phyloP scores from a whole-genome alignment of 2,888 invertebrate genomes.

The Plemyria rubiginata region DNA sequence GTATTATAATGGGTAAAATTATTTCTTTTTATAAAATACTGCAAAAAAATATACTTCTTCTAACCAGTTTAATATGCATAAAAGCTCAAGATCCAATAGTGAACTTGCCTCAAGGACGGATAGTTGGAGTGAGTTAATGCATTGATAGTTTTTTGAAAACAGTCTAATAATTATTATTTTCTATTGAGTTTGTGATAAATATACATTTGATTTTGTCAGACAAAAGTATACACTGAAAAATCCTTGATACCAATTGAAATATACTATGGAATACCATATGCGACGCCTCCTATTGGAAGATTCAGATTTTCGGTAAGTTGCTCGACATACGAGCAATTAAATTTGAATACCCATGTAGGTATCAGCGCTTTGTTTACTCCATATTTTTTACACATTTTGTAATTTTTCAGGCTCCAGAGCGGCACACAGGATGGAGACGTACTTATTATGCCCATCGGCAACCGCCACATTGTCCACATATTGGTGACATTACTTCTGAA shows the following conservation, averaged over 20 bases:
- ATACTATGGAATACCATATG: constrained; percentile 92
- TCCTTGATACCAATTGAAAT: constrained; percentile 87
- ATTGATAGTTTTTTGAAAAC: constrained; percentile 40
- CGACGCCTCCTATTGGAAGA: constrained; percentile 89
- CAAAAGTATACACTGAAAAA: constrained; percentile 87
- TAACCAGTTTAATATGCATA: constrained; percentile 34
- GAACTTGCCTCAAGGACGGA: constrained; percentile 83
- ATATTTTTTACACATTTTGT: neutral
- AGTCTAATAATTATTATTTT: neutral
- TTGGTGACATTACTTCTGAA: constrained; percentile 52
- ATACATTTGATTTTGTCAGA: constrained; percentile 67
- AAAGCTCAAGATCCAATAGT: constrained; percentile 80
- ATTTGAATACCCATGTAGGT: too few species aligned
- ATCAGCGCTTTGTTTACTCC: neutral
- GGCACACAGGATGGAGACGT: constrained; percentile 89
- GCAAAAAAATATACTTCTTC: constrained; percentile 17
- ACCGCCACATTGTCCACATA: constrained; percentile 89
- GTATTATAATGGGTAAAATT: neutral
- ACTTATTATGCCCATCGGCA: constrained; percentile 89
- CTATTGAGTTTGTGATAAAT: neutral
- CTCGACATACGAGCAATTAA: too few species aligned
- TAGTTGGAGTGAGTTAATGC: constrained; percentile 83
- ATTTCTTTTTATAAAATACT: constrained; percentile 10
- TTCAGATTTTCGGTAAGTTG: constrained; percentile 87
- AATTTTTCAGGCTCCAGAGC: constrained; percentile 86